phyloP scores from a whole-genome alignment of 2,113 vertebrate species.

The Dromiciops gliroides region DNA sequence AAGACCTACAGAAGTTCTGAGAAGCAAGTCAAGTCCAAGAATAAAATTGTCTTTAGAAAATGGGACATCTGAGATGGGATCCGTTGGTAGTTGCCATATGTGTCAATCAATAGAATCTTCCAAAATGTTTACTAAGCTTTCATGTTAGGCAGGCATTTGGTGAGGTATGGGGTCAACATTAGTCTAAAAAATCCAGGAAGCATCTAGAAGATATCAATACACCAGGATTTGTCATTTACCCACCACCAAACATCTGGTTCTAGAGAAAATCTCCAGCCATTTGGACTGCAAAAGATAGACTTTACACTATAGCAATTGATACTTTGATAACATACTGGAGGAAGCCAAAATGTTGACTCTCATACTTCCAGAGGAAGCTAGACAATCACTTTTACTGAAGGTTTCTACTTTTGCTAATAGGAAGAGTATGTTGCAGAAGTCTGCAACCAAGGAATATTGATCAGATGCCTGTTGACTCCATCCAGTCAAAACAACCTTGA shows the following conservation, averaged over 20 bases:
- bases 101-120: constrained; percentile 1
- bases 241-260: background rate
- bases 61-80: background rate
- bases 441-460: background rate
- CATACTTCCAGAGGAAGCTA: background rate
- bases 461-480: background rate
- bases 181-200: background rate
- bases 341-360: background rate
- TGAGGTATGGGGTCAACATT: background rate
- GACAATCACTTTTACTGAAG: background rate
- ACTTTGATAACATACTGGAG: background rate
- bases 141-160: background rate
- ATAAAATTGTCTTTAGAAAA: background rate
- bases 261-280: background rate
- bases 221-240: background rate
- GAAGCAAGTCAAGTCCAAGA: constrained; percentile 13
- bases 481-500: background rate
- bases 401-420: background rate
- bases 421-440: background rate
- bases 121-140: background rate
- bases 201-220: background rate
- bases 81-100: background rate
- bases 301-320: background rate
- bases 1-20: constrained; percentile 21
- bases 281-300: background rate